These are phyloP conservation scores for Haliclona indistincta DNA, from an alignment of 37 sponge, comb jelly and placozoan species.

Conservation along the genomic window DNA sequence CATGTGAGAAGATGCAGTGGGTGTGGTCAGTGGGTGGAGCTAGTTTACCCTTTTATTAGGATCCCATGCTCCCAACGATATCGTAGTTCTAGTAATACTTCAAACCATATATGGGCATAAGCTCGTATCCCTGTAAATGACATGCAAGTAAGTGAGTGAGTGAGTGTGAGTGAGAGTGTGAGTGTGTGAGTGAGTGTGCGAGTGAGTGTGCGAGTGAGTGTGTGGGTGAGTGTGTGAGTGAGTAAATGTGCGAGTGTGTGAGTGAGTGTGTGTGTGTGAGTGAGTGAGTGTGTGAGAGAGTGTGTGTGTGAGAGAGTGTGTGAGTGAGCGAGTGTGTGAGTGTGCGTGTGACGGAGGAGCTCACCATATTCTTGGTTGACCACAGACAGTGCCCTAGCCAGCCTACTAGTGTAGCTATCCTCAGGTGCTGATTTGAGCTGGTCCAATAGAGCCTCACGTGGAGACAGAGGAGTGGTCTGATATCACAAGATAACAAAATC, in stretches of 20 bases:
- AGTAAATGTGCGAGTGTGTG: not conserved
- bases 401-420: constrained; percentile 15
- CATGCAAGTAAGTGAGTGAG: not conserved
- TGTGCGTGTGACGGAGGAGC: not conserved
- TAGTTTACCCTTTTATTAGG: constrained; percentile 45
- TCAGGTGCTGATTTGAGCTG: constrained; percentile 51
- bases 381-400: constrained; percentile 48
- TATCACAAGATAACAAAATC: not conserved
- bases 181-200: not conserved
- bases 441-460: not conserved
- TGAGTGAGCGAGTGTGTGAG: not conserved
- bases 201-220: not conserved
- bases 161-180: not conserved
- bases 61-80: constrained; percentile 85
- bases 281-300: not conserved
- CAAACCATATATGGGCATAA: constrained; percentile 80
- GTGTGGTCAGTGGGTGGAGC: no score
- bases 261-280: not conserved
- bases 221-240: not conserved
- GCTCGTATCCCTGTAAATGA: constrained; percentile 60
- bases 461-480: no score
- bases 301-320: not conserved
- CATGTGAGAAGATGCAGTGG: not conserved
- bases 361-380: constrained; percentile 55
- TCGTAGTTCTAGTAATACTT: constrained; percentile 77